Conservation (phyloP, 2,113 vertebrate genomes). For the Nanger granti region DNA sequence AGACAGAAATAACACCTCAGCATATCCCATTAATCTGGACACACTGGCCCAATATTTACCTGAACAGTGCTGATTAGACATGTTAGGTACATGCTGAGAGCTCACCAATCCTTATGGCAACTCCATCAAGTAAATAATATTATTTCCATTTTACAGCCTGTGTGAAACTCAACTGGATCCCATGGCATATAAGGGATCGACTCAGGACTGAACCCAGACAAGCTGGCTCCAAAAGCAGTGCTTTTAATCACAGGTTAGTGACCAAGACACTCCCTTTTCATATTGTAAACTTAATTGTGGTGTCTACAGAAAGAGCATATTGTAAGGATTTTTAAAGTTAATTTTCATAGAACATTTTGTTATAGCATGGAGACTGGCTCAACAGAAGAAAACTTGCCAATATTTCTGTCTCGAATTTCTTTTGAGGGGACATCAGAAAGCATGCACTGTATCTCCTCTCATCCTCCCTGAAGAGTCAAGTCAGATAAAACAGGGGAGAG, state of each 20-base stretch:
- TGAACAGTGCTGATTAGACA: background rate
- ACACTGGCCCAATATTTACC: background rate
- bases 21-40: background rate
- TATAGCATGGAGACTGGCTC: background rate
- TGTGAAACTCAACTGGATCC: background rate
- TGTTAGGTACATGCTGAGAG: background rate
- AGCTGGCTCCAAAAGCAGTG: background rate
- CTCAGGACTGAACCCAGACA: background rate
- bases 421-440: background rate
- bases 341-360: background rate
- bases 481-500: background rate
- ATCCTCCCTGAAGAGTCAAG: background rate
- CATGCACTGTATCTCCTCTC: background rate
- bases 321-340: background rate
- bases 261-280: background rate
- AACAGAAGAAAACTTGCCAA: background rate
- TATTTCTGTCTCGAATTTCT: background rate
- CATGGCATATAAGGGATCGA: background rate
- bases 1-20: background rate
- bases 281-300: background rate
- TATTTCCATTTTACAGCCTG: background rate
- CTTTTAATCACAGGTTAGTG: background rate
- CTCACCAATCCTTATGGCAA: background rate
- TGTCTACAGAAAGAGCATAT: background rate
- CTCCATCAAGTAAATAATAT: background rate